Base-by-base conservation (phyloP, 2,113 vertebrate genomes). In the Motacilla tschutschensis region DNA sequence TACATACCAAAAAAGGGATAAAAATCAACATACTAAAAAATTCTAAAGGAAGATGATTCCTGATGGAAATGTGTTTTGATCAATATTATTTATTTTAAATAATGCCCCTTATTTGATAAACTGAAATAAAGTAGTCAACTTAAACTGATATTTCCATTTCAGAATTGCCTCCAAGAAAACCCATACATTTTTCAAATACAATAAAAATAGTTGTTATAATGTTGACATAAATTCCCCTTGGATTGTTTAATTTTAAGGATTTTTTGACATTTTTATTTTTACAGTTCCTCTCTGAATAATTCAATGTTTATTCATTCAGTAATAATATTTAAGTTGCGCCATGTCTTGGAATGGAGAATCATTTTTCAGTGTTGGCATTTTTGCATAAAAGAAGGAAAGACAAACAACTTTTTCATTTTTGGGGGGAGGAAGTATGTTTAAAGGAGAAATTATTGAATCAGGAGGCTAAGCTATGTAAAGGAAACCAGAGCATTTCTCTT, bases 341-440 rank as follows among this genome's bases (percentile, higher is more conserved):
- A 41, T 43, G 6, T 50, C 24, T 73, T 14, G 3, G 29, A 73
- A 66, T 60, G 6, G 12, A 84, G 29, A 55, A 40, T 63, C 2
- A 46, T 62, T 81, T 74, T 79, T 71, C 12, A 57, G 1, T 53
- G 13, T 38, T 70, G 19, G 1, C 4, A 47, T 62, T 73, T 89
- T 63, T 84, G 3, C 12, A 19, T 55, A 36, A 74, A 70, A 47
- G 1, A 13, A 50, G 38, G 66, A 70, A 70, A n/a, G 9, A 9
- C 0, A 33, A n/a, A n/a, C 5, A 18, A 21, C 3, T 31, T 28
- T 28, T 38, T 3, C 1, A 40, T 43, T 51, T 44, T 10, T 29
- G 4, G 1, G 12, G 1, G 6, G 1, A 14, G 9, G 19, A 6
- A 5, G 7, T 7, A 12, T 15, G 4, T 20, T 66, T 22, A 57